phyloP scores from a whole-genome alignment of 1,140 invertebrate genomes.

The Drosophila orena region DNA sequence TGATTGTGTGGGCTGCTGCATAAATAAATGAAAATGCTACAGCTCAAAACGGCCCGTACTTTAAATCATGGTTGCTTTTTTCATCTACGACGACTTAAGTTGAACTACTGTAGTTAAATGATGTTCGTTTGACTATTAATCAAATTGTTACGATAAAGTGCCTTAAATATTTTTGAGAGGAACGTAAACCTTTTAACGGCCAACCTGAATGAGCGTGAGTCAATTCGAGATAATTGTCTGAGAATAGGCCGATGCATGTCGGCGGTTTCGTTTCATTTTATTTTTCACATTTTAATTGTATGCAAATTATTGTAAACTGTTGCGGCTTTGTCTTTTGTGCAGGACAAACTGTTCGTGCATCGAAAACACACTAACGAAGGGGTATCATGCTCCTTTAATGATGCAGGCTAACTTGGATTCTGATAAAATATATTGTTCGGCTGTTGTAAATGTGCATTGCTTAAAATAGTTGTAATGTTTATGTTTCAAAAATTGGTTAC shows the following conservation, averaged over 20 bases:
- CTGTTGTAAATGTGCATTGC: no score
- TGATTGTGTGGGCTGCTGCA: slow-evolving; percentile 60
- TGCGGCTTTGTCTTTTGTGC: slow-evolving; percentile 58
- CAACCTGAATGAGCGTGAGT: slow-evolving; percentile 29
- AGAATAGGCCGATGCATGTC: slow-evolving; percentile 35
- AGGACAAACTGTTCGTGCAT: slow-evolving; percentile 1
- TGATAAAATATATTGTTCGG: neutral
- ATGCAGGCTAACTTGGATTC: neutral
- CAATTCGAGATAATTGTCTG: slow-evolving; percentile 72
- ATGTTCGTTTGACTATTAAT: neutral
- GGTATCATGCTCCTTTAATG: neutral
- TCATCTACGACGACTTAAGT: no score
- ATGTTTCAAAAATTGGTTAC: no score
- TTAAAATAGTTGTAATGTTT: no score
- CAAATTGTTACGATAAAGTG: slow-evolving; percentile 1
- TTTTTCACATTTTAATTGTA: slow-evolving; percentile 55
- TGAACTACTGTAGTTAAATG: no score
- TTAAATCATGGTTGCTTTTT: neutral
- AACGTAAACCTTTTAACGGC: slow-evolving; percentile 18
- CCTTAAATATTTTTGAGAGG: slow-evolving; percentile 16
- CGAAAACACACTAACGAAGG: slow-evolving; percentile 1
- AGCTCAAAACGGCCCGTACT: slow-evolving; percentile 1
- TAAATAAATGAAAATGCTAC: slow-evolving; percentile 41
- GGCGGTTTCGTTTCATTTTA: slow-evolving; percentile 31
- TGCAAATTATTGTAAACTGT: slow-evolving; percentile 77